Base-by-base conservation (phyloP, 2,888 invertebrate species). In the Euspilapteryx auroguttella region DNA sequence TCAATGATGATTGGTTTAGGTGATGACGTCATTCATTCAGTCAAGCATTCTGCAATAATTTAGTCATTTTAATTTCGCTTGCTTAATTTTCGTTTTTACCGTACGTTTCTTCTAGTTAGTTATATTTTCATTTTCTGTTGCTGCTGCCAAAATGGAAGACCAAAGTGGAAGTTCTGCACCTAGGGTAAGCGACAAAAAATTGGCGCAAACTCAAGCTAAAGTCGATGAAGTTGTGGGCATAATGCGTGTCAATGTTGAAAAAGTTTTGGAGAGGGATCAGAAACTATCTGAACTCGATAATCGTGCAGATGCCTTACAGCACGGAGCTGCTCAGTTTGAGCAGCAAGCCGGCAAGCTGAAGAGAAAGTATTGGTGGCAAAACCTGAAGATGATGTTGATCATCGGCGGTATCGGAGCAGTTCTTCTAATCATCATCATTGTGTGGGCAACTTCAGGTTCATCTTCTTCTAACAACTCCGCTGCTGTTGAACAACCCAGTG, bases 291-390 rank as follows among this genome's bases (percentile, higher is more conserved):
- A 96, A 69, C 79, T 96, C 42, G 95, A 96, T 55, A 92, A 94
- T 57, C 82, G 95, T 57, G 96, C 95, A 53, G 96, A 96, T 83
- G 95, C 94, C 34, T 73, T 94, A 39, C 93, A 94, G 51, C 89
- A 92, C 56, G 94, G 94, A 33, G 94, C 94, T 33, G 94, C 94
- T 39, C 94, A 95, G 58, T 96, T 96, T 61, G 95, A 96, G 73
- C 94, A 95, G 47, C 94, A 94, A 59, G 95, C 96, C 40, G 94
- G 93, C 37, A 94, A 94, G 78, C 81, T 96, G 43, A 96, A 96
- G 76, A 82, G 94, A 57, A 96, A 96, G 75, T 95, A 93, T 61
- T 96, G 95, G 95, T 88, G 94, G 87, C 94, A 95, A 76, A 96
- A 96, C 75, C 80, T 95, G 66, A 96, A 96, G 81, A 92, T 92